Evolutionary conservation across 2,888 invertebrate species (phyloP), one percentile per base, ranked within the genome.

Genomic region (Hoplodrina ambigua): DNA sequence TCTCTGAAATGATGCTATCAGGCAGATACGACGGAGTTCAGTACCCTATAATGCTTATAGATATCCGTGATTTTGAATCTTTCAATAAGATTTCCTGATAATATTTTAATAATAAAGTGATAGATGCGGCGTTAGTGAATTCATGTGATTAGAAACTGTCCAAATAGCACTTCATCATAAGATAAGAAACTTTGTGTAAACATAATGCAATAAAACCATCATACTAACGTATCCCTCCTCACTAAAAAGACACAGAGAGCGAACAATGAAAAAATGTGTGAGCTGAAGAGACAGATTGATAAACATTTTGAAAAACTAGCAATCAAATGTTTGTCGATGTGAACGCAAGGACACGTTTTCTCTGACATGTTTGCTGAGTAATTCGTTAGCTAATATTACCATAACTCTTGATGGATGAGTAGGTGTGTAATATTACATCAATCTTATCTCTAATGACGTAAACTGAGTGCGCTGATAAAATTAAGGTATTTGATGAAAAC

Each of bases 371-470:
- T 37, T 67, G 56, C 25, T 11, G 8, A 53, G 30, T 37, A 37
- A 44, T 30, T 53, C 4, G 4, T 72, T 6, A 53, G 25, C 44
- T 37, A 74, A 75, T 46, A 67, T 67, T 53, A 5, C 49, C 7
- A 72, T 49, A 10, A 55, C 50, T 77, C 20, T 30, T 63, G 63
- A 75, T 59, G 59, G 55, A 70, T 77, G 46, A 52, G 56, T 33
- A 58, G 50, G 69, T 76, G 20, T 50, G 50, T 58, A 0, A 46
- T 30, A 25, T 52, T 41, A 63, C 50, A 69, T 20, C 30, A 46
- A 17, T 49, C n/a, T 67, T 68, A 69, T 68, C 54, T 49, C 5
- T 20, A 17, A 37, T 69, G 55, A 68, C 69, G 46, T 55, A 46
- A 62, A 2, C 33, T 56, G 19, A 50, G 46, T 46, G 4, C 11